Base-by-base conservation (phyloP, 2,797 vertebrate genomes). In the Brotula barbata region DNA sequence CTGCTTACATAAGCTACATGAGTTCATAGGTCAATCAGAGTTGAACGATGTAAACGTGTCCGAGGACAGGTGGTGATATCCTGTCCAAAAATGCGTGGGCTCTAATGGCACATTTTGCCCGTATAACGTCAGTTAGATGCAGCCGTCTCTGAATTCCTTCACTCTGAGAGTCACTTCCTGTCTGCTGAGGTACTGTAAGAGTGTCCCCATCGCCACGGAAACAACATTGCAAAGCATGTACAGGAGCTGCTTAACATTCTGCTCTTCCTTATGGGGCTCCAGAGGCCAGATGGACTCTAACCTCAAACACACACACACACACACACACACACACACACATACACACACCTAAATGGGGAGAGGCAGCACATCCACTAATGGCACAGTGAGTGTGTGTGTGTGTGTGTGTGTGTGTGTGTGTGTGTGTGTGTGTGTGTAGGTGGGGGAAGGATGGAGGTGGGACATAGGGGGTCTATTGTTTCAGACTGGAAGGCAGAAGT, bases 391-490 rank as follows among this genome's bases (percentile, higher is more conserved):
- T 58, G 68, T 57, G 45, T 65, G 61, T 56, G 57, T 53, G 48
- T 48, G 57, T 52, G 50, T 55, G 49, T 52, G 57, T 44, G 60
- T 62, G 65, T 52, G 40, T 39, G 23, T 59, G 63, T 58, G 66
- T 71, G 65, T 47, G 71, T 64, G 68, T 62, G 49, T 58, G 62
- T 41, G 25, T 28, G 25, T 28, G 25, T 49, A 43, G 48, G 71
- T 58, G 73, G 57, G 68, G 68, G 77, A 71, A 66, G 77, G 78
- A 68, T 67, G 64, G 77, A 50, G 78, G 78, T 75, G 78, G 78
- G 74, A 81, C 76, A 55, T 75, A 76, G 82, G 85, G 82, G 85
- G 75, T 87, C 86, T 80, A 93, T 92, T 93, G 90, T 93, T 91
- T 80, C 75, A 87, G 82, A 75, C 80, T 91, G 80, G 87, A 88